Conservation (phyloP, 2,113 vertebrate genomes). For the Ailurus styani region DNA sequence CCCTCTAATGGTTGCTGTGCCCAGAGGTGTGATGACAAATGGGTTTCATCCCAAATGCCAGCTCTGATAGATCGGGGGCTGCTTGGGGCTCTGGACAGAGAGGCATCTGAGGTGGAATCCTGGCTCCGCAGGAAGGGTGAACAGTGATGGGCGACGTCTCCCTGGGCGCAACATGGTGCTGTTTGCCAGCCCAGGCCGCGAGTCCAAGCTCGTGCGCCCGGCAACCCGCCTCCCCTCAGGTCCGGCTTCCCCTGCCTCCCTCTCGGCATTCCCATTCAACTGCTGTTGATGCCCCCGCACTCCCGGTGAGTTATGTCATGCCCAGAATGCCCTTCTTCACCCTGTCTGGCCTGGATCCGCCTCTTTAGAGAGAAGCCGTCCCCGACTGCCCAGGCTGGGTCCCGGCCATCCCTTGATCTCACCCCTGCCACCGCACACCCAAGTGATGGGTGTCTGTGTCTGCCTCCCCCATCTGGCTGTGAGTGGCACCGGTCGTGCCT, state of each 20-base stretch:
- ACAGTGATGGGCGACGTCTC: neutral
- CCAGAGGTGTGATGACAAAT: slow-evolving; percentile 22
- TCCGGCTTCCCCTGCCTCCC: neutral
- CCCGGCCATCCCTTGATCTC: neutral
- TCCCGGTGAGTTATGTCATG: neutral
- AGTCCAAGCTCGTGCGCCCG: neutral
- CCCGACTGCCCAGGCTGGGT: neutral
- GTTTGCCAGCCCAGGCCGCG: neutral
- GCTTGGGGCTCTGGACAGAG: neutral
- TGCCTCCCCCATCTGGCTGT: neutral
- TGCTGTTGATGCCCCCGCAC: neutral
- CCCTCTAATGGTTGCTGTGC: neutral
- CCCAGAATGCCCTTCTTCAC: neutral
- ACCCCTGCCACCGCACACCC: neutral
- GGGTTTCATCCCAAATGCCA: slow-evolving; percentile 5
- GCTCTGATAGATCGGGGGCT: neutral
- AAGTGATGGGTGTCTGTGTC: neutral
- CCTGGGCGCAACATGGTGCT: neutral
- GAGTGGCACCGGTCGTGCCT: neutral
- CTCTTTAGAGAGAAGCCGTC: neutral
- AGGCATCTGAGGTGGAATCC: neutral
- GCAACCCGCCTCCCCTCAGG: neutral
- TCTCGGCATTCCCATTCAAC: neutral
- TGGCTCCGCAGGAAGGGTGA: neutral
- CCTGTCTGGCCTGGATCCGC: neutral